Evolutionary conservation across 2,888 invertebrate genomes (phyloP), one percentile per base, ranked within the genome.

Genomic region (Phengaris arion): DNA sequence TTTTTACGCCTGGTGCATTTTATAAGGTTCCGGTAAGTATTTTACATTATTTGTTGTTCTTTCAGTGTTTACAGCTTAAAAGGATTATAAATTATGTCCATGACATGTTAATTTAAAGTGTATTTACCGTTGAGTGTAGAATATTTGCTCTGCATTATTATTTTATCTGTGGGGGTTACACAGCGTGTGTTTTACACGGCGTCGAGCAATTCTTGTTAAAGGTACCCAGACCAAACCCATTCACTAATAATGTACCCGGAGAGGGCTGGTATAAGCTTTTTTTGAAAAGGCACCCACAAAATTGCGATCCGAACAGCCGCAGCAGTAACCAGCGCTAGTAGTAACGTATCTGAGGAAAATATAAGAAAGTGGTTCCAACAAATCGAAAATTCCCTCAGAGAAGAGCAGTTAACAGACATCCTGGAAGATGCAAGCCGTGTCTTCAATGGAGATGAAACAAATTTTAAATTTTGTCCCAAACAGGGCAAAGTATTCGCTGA

Each of bases 181-280:
- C n/a, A n/a, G n/a, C n/a, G n/a, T n/a, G n/a, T 51, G 15, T 59
- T 13, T 13, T 7, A 74, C 6, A 35, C 7, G 46, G 48, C 45
- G 75, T 75, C 2, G 55, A 51, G 22, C n/a, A n/a, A n/a, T n/a
- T n/a, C n/a, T n/a, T n/a, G n/a, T n/a, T n/a, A n/a, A n/a, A n/a
- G n/a, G n/a, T n/a, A n/a, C n/a, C n/a, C n/a, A 70, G 69, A 45
- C 55, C 75, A 46, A 75, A 75, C 68, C 46, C 69, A 54, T 75
- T 75, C 59, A n/a, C 8, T 46, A 52, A 75, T 52, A 75, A 75
- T 35, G 48, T 46, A 48, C 59, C 75, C 46, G 75, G 75, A 45
- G 70, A 70, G 70, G 70, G 51, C 12, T 75, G 75, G 75, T 70
- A 2, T 22, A 75, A 75, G 59, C 46, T 70, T 8, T 75, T 70